A percentile compares a stretch with the other conserved stretches of the same genome.
phyloP scores from a whole-genome alignment of 1,140 invertebrate genomes.

The Drosophila simulans region DNA sequence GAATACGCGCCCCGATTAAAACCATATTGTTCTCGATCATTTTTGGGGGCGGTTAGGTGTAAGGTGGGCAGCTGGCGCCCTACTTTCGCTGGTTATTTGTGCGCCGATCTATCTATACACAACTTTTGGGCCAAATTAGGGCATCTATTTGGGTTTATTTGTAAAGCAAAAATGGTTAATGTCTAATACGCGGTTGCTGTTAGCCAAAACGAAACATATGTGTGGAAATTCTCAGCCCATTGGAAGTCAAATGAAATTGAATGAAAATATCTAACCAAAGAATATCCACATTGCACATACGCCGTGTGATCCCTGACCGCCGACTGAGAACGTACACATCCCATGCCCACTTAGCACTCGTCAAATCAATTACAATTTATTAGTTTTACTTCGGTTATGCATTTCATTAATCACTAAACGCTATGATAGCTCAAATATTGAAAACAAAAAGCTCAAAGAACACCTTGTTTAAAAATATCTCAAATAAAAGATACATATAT shows the following conservation, averaged over 20 bases:
- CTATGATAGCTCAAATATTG: too few relatives aligned
- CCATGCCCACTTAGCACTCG: slow-evolving; percentile 33
- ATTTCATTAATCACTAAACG: too few relatives aligned
- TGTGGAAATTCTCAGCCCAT: slow-evolving; percentile 67
- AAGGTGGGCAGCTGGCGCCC: slow-evolving; percentile 77
- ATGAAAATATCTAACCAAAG: slow-evolving; percentile 29
- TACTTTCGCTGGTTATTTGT: slow-evolving; percentile 55
- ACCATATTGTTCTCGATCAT: slow-evolving; percentile 69
- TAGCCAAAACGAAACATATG: slow-evolving; percentile 72
- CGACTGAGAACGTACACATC: slow-evolving; percentile 24
- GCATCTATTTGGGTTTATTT: slow-evolving; percentile 76
- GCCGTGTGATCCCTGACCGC: slow-evolving; percentile 47
- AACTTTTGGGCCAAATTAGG: slow-evolving; percentile 62
- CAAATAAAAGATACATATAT: too few relatives aligned
- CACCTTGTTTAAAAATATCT: too few relatives aligned
- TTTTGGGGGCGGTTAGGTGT: slow-evolving; percentile 11
- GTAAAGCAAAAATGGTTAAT: slow-evolving; percentile 68
- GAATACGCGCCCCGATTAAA: slow-evolving; percentile 57
- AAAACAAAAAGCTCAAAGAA: too few relatives aligned
- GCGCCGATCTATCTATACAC: slow-evolving; percentile 48
- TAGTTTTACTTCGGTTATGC: too few relatives aligned
- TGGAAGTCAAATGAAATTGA: slow-evolving; percentile 22
- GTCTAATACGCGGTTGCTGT: slow-evolving; percentile 42
- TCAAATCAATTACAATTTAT: slow-evolving; percentile 60
- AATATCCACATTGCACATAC: slow-evolving; percentile 59